Base-by-base conservation (phyloP, 2,888 invertebrate genomes). In the Oligia fasciuncula region DNA sequence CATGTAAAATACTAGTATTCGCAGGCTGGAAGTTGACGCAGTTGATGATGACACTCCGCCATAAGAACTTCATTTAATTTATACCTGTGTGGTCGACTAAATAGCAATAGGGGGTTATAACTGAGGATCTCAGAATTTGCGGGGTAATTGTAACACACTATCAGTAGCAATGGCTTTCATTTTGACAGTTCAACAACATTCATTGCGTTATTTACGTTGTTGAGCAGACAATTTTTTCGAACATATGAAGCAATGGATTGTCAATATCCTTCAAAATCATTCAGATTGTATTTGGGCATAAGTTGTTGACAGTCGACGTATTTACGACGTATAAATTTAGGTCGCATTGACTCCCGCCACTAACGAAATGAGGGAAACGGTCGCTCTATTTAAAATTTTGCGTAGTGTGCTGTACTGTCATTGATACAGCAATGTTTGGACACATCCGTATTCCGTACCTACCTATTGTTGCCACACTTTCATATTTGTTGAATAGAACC, bases 391-490 rank as follows among this genome's bases (percentile, higher is more conserved):
- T 13, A 46, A 35, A 46, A 43, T 49, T n/a, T 43, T 54, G 51
- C 23, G 35, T 29, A 75, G 35, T 17, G 29, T 35, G 2, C 19
- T n/a, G 11, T 57, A 43, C 54, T 43, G 29, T 46, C 29, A 35
- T 46, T 29, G 82, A 62, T 74, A 40, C 40, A 68, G 54, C 40
- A 80, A 49, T 83, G 62, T 83, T 79, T 80, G 23, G 54, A 76
- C 62, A 68, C 23, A 40, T 62, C 54, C 63, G 49, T n/a, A 23
- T 17, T 62, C 54, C 63, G 49, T n/a, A 23, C 23, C 8, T 63
- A 14, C 40, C 23, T 43, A 70, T 78, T 78, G 66, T 76, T 76
- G 46, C 23, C 80, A 83, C 83, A 54, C 83, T 80, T 83, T 43
- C 40, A 49, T 49, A 69, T 76, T 63, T 83, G 77, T 80, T 80